Conservation (phyloP, 2,797 vertebrate species). For the Sternarchorhynchus goeldii region DNA sequence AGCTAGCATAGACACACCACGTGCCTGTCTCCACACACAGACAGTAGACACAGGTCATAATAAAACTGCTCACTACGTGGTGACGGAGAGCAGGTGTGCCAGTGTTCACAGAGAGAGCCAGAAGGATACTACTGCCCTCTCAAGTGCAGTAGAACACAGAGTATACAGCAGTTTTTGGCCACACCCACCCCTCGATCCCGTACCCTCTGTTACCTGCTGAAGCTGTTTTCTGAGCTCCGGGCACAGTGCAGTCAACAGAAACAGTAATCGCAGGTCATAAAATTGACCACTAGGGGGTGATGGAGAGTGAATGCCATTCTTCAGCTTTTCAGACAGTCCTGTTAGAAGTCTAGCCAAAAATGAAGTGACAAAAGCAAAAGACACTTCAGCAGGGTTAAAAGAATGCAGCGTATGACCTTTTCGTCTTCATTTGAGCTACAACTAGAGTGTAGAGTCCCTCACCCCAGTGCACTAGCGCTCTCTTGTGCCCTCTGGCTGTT, state of each 20-base stretch:
- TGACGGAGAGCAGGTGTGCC: too few relatives aligned
- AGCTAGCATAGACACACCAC: slow-evolving; percentile 73
- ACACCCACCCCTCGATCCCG: not conserved
- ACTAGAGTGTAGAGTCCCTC: slow-evolving; percentile 7
- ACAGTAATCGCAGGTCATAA: slow-evolving; percentile 80
- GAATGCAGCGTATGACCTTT: too few relatives aligned
- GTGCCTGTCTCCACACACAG: slow-evolving; percentile 60
- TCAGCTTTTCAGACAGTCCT: slow-evolving; percentile 70
- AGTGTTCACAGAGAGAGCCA: too few relatives aligned
- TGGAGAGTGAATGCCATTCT: slow-evolving; percentile 57
- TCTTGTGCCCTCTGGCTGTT: slow-evolving; percentile 81
- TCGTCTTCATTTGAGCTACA: not conserved
- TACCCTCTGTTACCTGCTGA: slow-evolving; percentile 60
- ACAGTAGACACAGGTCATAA: too few relatives aligned
- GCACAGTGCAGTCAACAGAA: slow-evolving; percentile 77
- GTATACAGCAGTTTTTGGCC: not conserved
- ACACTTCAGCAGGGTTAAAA: not conserved
- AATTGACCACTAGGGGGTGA: slow-evolving; percentile 74
- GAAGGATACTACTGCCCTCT: not conserved
- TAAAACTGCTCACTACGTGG: too few relatives aligned
- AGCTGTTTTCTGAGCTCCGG: slow-evolving; percentile 76
- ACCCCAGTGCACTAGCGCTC: slow-evolving; percentile 75
- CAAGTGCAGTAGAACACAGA: too few relatives aligned
- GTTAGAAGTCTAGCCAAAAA: slow-evolving; percentile 64
- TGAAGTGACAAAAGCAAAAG: not conserved